Evolutionary conservation across 2,797 vertebrate species (phyloP).

Genomic region (Melanotaenia parkinsoni): DNA sequence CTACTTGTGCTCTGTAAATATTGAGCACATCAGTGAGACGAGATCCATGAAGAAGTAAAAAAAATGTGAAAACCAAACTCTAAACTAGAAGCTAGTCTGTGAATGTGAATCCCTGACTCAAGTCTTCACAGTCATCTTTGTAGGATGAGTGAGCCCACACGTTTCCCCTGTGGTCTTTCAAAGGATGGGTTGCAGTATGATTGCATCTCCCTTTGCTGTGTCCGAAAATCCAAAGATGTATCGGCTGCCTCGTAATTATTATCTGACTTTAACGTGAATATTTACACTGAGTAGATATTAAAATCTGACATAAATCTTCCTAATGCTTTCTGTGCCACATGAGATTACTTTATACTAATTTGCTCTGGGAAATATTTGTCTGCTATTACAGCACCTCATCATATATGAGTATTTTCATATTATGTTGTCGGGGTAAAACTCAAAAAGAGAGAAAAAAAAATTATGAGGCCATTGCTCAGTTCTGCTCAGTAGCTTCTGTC

Average conservation of each 20-base stretch:
- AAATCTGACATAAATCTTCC: slow-evolving; percentile 29
- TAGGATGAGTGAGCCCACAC: slow-evolving; percentile 66
- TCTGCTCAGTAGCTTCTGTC: background rate
- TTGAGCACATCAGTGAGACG: slow-evolving; percentile 3
- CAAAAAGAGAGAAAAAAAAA: background rate
- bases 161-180: slow-evolving; percentile 59
- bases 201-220: slow-evolving; percentile 55
- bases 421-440: slow-evolving; percentile 15
- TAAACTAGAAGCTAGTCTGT: slow-evolving; percentile 13
- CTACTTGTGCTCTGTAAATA: background rate
- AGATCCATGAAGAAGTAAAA: slow-evolving; percentile 15
- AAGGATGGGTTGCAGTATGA: slow-evolving; percentile 51
- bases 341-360: slow-evolving; percentile 8
- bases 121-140: slow-evolving; percentile 54
- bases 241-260: slow-evolving; percentile 51
- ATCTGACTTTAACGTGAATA: slow-evolving; percentile 32
- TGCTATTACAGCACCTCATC: slow-evolving; percentile 21
- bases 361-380: slow-evolving; percentile 1
- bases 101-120: slow-evolving; percentile 29
- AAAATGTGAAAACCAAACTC: slow-evolving; percentile 17
- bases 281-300: slow-evolving; percentile 34
- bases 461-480: background rate
- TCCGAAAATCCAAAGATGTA: slow-evolving; percentile 56
- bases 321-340: slow-evolving; percentile 32
- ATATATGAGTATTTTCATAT: slow-evolving; percentile 18